These are phyloP conservation scores for Chorisops tibialis DNA, from an alignment of 2,888 invertebrate genomes.

Conservation along the genomic window DNA sequence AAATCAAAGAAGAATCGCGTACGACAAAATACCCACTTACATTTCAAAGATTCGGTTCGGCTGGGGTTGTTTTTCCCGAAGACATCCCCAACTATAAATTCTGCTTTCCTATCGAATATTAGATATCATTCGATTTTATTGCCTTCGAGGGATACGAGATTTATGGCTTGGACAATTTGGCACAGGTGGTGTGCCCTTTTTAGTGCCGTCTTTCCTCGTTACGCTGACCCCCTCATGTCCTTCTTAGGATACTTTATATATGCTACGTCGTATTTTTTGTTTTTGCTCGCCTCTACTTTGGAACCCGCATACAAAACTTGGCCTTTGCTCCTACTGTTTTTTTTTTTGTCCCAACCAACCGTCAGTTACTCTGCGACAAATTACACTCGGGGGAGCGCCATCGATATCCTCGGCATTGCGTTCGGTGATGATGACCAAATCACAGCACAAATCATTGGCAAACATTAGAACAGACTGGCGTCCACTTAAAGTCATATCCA, in stretches of 20 bases:
- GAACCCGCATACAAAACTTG: conserved; percentile 8
- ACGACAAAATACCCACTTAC: no score
- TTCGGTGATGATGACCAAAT: conserved; percentile 18
- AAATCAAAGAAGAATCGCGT: no score
- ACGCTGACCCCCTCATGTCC: background rate
- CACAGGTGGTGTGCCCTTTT: conserved; percentile 33
- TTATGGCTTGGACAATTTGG: conserved; percentile 34
- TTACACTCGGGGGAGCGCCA: conserved; percentile 19
- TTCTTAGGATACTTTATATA: conserved; percentile 1
- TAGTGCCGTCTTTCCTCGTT: conserved; percentile 13
- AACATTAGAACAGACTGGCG: conserved; percentile 32
- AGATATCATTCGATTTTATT: conserved; percentile 35
- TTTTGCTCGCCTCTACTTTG: conserved; percentile 3
- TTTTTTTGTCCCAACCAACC: conserved; percentile 22
- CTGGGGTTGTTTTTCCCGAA: background rate
- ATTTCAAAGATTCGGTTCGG: background rate
- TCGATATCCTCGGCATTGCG: conserved; percentile 19
- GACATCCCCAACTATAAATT: conserved; percentile 26
- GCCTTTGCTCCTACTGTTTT: conserved; percentile 13
- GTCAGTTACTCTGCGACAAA: conserved; percentile 25
- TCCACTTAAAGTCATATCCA: conserved; percentile 24
- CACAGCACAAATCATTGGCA: conserved; percentile 30
- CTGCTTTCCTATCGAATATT: conserved; percentile 32
- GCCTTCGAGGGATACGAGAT: conserved; percentile 33
- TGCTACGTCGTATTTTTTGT: conserved; percentile 10